These are phyloP conservation scores for Cosmia trapezina DNA, from an alignment of 2,888 invertebrate species.

Conservation along the genomic window DNA sequence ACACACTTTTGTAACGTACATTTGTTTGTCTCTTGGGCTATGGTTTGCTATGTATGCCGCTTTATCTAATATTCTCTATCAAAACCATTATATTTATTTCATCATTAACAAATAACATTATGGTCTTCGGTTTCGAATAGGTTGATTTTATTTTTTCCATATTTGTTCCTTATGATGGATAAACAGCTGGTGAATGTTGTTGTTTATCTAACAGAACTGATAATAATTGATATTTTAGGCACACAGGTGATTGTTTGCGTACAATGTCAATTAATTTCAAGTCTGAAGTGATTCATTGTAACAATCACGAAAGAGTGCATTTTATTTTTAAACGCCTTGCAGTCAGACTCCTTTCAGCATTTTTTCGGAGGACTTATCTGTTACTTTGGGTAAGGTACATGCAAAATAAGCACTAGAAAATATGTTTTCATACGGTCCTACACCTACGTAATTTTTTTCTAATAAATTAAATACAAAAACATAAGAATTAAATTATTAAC, in stretches of 20 bases:
- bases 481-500: constrained; percentile 5
- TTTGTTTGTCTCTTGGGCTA: constrained; percentile 60
- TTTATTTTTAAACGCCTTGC: background rate
- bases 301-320: background rate
- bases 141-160: constrained; percentile 8
- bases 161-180: background rate
- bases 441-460: background rate
- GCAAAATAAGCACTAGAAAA: background rate
- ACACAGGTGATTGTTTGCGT: constrained; percentile 6
- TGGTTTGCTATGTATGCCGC: constrained; percentile 57
- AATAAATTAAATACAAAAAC: background rate
- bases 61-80: constrained; percentile 41
- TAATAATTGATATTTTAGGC: constrained; percentile 12
- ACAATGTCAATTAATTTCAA: constrained; percentile 5
- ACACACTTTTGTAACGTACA: constrained; percentile 75
- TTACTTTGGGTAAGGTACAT: background rate
- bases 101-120: constrained; percentile 30
- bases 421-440: background rate
- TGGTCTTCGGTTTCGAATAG: constrained; percentile 28
- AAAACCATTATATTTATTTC: constrained; percentile 20
- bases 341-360: background rate
- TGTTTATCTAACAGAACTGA: constrained; percentile 2
- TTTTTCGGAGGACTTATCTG: background rate
- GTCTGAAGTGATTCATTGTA: background rate
- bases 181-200: background rate